phyloP scores from a whole-genome alignment of 2,113 vertebrate genomes.

The Oncorhynchus clarkii region DNA sequence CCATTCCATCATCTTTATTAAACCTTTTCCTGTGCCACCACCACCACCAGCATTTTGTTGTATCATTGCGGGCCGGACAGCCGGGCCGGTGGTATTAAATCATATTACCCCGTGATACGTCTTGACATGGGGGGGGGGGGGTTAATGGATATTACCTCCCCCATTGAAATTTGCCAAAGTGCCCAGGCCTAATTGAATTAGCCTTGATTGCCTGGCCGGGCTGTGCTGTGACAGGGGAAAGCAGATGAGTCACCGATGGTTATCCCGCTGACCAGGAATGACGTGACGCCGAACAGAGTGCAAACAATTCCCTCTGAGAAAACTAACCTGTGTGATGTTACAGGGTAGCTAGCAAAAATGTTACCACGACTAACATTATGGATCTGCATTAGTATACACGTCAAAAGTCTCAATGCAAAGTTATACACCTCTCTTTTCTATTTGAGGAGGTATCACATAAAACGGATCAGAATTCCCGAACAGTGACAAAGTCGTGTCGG shows the following conservation, averaged over 20 bases:
- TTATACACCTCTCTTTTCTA: too few relatives aligned
- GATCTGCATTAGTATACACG: too few relatives aligned
- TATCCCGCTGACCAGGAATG: conserved; percentile 34
- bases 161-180: conserved; percentile 82
- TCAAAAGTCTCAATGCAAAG: too few relatives aligned
- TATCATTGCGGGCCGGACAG: conserved; percentile 38
- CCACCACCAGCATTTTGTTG: conserved; percentile 54
- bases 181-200: conserved; percentile 84
- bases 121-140: conserved; percentile 69
- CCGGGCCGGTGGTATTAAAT: conserved; percentile 68
- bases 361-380: too few relatives aligned
- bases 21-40: conserved; percentile 57
- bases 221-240: conserved; percentile 67
- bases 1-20: conserved; percentile 88
- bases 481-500: too few relatives aligned
- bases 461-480: too few relatives aligned
- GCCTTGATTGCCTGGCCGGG: conserved; percentile 66
- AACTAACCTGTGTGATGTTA: too few relatives aligned
- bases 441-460: too few relatives aligned
- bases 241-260: conserved; percentile 31
- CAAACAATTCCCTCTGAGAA: too few relatives aligned
- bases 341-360: too few relatives aligned
- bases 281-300: not conserved
- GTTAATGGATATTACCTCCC: conserved; percentile 77
- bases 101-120: conserved; percentile 59